These are phyloP conservation scores for Tyrophagus putrescentiae DNA, from an alignment of 1,140 invertebrate species.

Conservation along the genomic window DNA sequence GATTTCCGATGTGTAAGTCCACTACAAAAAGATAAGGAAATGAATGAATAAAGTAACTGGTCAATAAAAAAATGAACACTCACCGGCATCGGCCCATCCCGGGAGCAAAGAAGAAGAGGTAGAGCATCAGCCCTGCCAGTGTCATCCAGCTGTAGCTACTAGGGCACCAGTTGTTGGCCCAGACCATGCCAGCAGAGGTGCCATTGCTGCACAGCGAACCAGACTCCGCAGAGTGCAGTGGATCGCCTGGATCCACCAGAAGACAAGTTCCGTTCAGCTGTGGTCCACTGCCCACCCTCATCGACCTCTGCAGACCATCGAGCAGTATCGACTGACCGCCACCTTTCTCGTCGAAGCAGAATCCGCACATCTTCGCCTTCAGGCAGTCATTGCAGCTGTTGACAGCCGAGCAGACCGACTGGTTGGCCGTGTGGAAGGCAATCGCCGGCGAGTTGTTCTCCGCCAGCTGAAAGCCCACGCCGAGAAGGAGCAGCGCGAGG, in stretches of 20 bases:
- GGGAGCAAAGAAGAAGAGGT: conserved; percentile 41
- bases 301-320: too few relatives aligned
- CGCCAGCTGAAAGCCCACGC: conserved; percentile 39
- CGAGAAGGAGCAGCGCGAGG: conserved; percentile 37
- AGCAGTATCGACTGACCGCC: too few relatives aligned
- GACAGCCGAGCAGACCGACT: conserved; percentile 19
- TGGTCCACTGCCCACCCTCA: too few relatives aligned
- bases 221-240: background rate
- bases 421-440: conserved; percentile 23
- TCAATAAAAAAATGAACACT: too few relatives aligned
- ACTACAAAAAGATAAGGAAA: too few relatives aligned
- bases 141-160: conserved; percentile 39
- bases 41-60: too few relatives aligned
- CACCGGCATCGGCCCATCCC: conserved; percentile 31
- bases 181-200: conserved; percentile 24
- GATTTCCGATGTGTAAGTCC: conserved; percentile 50
- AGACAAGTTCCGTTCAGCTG: conserved; percentile 22
- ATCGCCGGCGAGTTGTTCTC: conserved; percentile 35
- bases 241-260: background rate
- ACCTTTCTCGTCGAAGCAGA: conserved; percentile 39
- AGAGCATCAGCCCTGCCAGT: conserved; percentile 39
- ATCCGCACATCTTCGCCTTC: conserved; percentile 36
- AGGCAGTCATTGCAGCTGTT: conserved; percentile 36
- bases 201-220: conserved; percentile 17
- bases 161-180: conserved; percentile 40